Base-by-base conservation (phyloP, 2,113 vertebrate genomes). In the Alaudala cheleensis region DNA sequence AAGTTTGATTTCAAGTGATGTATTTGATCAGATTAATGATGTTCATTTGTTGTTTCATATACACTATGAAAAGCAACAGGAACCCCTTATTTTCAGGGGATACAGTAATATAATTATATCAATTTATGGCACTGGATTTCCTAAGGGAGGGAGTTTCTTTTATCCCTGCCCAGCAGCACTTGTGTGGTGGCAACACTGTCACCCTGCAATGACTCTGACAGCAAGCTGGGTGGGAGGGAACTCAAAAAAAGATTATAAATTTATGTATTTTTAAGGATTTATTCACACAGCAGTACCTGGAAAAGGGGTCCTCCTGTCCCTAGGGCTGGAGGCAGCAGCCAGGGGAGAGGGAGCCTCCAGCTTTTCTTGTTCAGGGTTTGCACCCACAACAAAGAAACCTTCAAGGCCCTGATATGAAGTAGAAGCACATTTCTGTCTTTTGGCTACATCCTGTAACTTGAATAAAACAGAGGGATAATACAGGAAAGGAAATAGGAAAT, bases 361-460 rank as follows among this genome's bases (percentile, higher is more conserved):
- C 21, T 33, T 93, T 66, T 56, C 94, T 50, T 88, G 42, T 39
- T 66, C 60, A 85, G 62, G 37, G 56, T 56, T 95, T 92, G 84
- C 49, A 62, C 92, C 93, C 56, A 73, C n/a, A 84, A 74, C 65
- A 96, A 98, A 98, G 88, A 98, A 98, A 72, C 89, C 95, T 65
- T 98, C 97, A 64, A 98, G 92, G 47, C 97, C 98, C 96, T 90
- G 90, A 15, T 97, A 98, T 1, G 13, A 29, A 10, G 74, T 6
- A 69, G 62, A 96, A 86, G 47, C 13, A 80, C 62, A 51, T 69
- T 97, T 97, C 64, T 91, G 93, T 85, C 96, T 98, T 66, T 37
- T 90, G 80, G 96, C 94, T 95, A 97, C 54, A 57, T 96, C 96
- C 91, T 96, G 94, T 70, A 98, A 95, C 97, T 98, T 84, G 70